Evolutionary conservation across 1,140 invertebrate genomes (phyloP).

Genomic region (Euglossa dilemma): DNA sequence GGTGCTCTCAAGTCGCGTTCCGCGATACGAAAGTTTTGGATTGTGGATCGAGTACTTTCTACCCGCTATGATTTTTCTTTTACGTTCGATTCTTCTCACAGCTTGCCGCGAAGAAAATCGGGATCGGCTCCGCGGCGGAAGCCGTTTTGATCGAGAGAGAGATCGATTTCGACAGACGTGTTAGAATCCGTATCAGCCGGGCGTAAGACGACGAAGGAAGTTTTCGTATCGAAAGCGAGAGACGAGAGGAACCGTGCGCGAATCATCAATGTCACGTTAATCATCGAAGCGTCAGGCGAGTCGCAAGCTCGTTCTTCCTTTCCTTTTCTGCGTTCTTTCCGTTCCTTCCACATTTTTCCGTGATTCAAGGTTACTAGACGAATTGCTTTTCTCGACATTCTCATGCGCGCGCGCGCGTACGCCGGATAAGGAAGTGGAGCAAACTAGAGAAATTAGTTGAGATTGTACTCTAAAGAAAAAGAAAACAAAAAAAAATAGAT

Average conservation of each 20-base stretch:
- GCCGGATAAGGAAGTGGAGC: conserved; percentile 30
- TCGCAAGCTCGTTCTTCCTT: conserved; percentile 59
- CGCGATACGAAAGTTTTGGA: conserved; percentile 7
- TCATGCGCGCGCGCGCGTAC: conserved; percentile 40
- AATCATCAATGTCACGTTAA: conserved; percentile 31
- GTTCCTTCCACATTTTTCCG: conserved; percentile 21
- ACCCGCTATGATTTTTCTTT: too few species aligned
- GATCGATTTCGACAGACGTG: too few species aligned
- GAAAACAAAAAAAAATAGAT: conserved; percentile 15
- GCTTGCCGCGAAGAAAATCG: background rate
- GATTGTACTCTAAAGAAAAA: conserved; percentile 1
- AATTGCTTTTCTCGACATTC: conserved; percentile 46
- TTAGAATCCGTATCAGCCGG: too few species aligned
- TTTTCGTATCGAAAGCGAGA: background rate
- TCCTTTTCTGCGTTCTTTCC: conserved; percentile 31
- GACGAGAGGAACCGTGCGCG: background rate
- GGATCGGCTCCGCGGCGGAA: too few species aligned
- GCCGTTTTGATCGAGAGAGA: too few species aligned
- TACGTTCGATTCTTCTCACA: background rate
- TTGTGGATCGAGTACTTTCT: too few species aligned
- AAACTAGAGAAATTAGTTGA: conserved; percentile 27
- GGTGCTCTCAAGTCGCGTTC: conserved; percentile 22
- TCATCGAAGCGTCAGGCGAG: conserved; percentile 49
- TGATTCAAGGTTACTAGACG: conserved; percentile 5
- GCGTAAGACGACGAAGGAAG: too few species aligned